Base-by-base conservation (phyloP, 2,797 vertebrate genomes). In the Scleropages formosus region DNA sequence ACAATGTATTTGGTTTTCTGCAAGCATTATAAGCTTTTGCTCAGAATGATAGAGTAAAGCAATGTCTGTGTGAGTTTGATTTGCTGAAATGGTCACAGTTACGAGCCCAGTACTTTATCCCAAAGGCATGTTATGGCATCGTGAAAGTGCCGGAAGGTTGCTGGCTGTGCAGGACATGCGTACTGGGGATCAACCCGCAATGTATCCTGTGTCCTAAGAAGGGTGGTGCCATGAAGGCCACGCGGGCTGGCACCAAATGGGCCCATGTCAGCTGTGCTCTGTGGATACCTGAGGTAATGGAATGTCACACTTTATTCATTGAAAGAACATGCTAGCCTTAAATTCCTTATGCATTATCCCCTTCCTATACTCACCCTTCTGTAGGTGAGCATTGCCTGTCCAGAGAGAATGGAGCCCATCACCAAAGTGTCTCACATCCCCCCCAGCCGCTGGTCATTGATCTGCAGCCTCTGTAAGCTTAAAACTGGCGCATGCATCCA, bases 401-500 rank as follows among this genome's bases (percentile, higher is more conserved):
- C 98, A 0, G 98, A 98, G 88, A 94, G 97, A 82, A 99, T 99
- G 98, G 98, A 99, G 81, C 98, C 97, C 56, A 96, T 99, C 87
- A 99, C 97, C 53, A 99, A 99, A 88, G 92, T 99, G 65, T 99
- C 98, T 76, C 98, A 98, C 85, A 98, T 99, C 84, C 98, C 98
- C 0, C 95, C 96, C 27, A 98, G 97, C 82, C 95, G 98, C 81
- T 99, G 98, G 98, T 94, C 97, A 75, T 94, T 99, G 81, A 97
- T 99, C 82, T 99, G 98, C 88, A 98, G 91, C 80, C 92, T 99
- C 78, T 99, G 98, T 86, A 98, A 99, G 85, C 78, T 96, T 84
- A 99, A 99, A 90, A 99, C 95, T 0, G 97, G 98, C 3, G 98
- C 98, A 31, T 99, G 97, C 81, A 99, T 99, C 87, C 98, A 99